Percentiles rank a stretch among this genome's conserved stretches.
phyloP scores from a whole-genome alignment of 2,797 vertebrate species.

The Sardinella longiceps region DNA sequence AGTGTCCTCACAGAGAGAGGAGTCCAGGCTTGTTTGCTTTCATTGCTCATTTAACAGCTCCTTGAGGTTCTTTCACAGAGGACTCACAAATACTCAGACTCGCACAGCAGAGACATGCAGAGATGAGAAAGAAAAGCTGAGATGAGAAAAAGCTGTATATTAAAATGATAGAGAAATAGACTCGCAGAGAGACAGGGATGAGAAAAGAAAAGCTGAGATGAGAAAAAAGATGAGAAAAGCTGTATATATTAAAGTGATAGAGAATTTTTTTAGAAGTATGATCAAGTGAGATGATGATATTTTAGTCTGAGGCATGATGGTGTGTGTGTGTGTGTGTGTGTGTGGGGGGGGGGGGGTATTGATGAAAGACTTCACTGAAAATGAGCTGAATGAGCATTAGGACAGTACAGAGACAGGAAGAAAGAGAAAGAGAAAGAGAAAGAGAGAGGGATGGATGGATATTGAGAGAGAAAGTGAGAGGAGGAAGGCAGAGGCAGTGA shows the following conservation, averaged over 20 bases:
- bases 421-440: too few species aligned
- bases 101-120: background rate
- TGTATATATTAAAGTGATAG: background rate
- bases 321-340: too few species aligned
- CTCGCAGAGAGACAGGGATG: too few species aligned
- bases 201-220: background rate
- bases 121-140: background rate
- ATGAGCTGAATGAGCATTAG: background rate
- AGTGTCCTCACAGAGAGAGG: background rate
- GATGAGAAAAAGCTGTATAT: background rate
- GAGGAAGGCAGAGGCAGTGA: too few species aligned
- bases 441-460: too few species aligned
- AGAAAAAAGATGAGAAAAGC: background rate
- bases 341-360: background rate
- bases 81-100: background rate
- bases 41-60: background rate
- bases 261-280: background rate
- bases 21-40: background rate
- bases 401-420: background rate
- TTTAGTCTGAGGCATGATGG: background rate
- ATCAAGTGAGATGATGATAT: background rate
- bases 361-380: background rate
- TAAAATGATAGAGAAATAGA: background rate
- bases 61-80: background rate
- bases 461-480: background rate